Percentiles rank a stretch among this genome's conserved stretches.
phyloP scores from a whole-genome alignment of 2,797 vertebrate genomes.

The Antrozous pallidus region DNA sequence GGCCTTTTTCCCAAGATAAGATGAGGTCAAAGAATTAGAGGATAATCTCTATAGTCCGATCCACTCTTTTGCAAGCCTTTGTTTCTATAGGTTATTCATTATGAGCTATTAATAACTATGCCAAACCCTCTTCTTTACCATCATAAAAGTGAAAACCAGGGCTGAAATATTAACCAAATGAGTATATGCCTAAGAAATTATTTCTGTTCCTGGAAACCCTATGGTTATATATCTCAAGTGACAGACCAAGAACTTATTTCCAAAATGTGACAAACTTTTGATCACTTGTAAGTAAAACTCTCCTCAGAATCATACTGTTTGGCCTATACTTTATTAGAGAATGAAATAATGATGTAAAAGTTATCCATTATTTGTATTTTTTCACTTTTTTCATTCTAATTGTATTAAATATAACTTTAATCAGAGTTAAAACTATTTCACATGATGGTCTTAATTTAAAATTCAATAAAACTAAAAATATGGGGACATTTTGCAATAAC shows the following conservation, averaged over 20 bases:
- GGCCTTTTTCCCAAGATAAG: background rate
- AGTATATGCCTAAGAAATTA: background rate
- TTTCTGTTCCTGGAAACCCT: background rate
- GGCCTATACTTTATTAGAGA: background rate
- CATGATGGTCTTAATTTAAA: background rate
- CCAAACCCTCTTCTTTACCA: background rate
- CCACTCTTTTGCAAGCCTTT: background rate
- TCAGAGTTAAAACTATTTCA: slow-evolving; percentile 21
- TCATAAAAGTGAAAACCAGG: background rate
- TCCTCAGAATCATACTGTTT: background rate
- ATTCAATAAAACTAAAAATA: slow-evolving; percentile 1
- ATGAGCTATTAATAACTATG: background rate
- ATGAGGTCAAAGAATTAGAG: background rate
- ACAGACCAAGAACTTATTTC: background rate
- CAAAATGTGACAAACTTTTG: background rate
- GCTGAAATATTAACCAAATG: background rate
- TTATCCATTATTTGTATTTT: background rate
- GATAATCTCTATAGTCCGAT: background rate
- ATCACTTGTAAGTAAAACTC: background rate
- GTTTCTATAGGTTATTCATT: background rate
- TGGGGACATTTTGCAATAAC: background rate
- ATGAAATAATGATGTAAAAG: background rate
- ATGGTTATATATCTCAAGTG: background rate
- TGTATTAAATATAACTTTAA: slow-evolving; percentile 22
- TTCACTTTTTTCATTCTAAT: background rate